phyloP scores from a whole-genome alignment of 2,888 invertebrate species.

The Drosophila eohydei region DNA sequence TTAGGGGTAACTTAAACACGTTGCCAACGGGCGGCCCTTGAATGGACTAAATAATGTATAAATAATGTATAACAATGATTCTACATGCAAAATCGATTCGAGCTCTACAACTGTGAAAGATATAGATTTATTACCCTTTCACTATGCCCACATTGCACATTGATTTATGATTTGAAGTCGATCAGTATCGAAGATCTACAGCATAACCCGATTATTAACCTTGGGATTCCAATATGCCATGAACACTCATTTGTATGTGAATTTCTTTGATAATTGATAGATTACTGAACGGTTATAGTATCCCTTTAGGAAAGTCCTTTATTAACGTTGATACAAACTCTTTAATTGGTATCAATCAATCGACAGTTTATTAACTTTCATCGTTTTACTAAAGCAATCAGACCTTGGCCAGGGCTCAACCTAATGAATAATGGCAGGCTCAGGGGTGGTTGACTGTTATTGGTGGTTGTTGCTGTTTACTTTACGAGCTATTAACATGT shows the following conservation, averaged over 20 bases:
- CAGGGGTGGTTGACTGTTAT: background rate
- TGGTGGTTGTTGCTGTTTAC: slow-evolving; percentile 33
- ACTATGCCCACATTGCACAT: too few relatives aligned
- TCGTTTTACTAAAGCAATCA: background rate
- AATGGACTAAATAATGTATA: background rate
- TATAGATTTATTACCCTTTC: too few relatives aligned
- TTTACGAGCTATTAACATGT: slow-evolving; percentile 62
- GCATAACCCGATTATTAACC: too few relatives aligned
- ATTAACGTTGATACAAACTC: background rate
- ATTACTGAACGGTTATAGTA: background rate
- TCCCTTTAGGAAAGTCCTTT: background rate
- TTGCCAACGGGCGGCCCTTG: too few relatives aligned
- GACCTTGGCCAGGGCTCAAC: slow-evolving; percentile 10
- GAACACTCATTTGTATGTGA: too few relatives aligned
- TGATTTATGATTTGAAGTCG: too few relatives aligned
- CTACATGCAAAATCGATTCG: background rate
- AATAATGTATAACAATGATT: background rate
- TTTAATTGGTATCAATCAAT: slow-evolving; percentile 1
- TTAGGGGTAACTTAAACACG: background rate
- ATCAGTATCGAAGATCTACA: too few relatives aligned
- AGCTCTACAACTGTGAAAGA: background rate
- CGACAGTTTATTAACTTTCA: background rate
- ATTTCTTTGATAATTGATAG: too few relatives aligned
- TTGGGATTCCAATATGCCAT: too few relatives aligned
- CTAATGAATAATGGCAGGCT: background rate